These are phyloP conservation scores for Holothuria leucospilota DNA, from an alignment of 53 echinoderm and acorn worm species.

Conservation along the genomic window DNA sequence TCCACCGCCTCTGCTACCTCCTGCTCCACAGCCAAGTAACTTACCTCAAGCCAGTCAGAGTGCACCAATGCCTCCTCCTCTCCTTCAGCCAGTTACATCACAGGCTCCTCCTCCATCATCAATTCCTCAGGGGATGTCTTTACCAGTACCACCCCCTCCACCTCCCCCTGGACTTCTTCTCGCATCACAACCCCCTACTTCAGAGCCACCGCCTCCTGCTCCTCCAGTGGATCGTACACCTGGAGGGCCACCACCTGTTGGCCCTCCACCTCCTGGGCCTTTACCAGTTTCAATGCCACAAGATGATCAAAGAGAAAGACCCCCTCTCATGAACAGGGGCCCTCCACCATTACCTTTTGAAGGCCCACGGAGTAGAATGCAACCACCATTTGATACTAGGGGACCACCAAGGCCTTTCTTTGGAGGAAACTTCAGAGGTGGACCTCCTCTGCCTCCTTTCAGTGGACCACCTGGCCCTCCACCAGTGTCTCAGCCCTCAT, in stretches of 20 bases:
- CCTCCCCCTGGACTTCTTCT: conserved; percentile 24
- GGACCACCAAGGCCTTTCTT: conserved; percentile 23
- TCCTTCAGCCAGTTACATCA: conserved; percentile 16
- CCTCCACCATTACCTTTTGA: conserved; percentile 40
- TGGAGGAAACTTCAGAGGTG: conserved; percentile 15
- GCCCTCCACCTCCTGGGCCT: conserved; percentile 30
- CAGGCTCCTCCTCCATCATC: conserved; percentile 24
- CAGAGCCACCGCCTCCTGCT: conserved; percentile 30
- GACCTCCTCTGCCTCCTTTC: conserved; percentile 3
- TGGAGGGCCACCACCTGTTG: neutral
- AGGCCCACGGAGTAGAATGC: conserved; percentile 31
- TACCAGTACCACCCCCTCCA: conserved; percentile 30
- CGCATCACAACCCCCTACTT: conserved; percentile 4
- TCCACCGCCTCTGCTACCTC: conserved; percentile 62
- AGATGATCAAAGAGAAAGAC: conserved; percentile 26
- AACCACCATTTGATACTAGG: conserved; percentile 45
- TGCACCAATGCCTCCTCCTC: conserved; percentile 25
- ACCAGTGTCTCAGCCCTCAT: conserved; percentile 4
- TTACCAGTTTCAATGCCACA: conserved; percentile 6
- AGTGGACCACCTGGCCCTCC: conserved; percentile 15
- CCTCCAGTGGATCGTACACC: conserved; percentile 22
- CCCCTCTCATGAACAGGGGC: conserved; percentile 2
- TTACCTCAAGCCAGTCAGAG: conserved; percentile 31
- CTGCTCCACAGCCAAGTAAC: neutral
- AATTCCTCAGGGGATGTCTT: conserved; percentile 12